Base-by-base conservation (phyloP, 2,113 vertebrate species). In the Trematomus loennbergii region DNA sequence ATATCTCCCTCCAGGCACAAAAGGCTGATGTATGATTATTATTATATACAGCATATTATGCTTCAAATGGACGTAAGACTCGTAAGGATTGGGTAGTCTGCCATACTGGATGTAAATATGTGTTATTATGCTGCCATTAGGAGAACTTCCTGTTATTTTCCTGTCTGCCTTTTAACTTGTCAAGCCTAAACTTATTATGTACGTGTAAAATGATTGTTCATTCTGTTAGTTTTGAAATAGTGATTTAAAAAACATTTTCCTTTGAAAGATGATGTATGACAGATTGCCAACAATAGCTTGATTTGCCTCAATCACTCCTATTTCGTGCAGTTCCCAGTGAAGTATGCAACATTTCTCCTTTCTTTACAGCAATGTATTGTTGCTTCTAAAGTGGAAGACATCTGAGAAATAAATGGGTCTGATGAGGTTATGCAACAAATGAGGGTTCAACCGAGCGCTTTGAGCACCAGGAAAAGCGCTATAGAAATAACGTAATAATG, bases 271-370 rank as follows among this genome's bases (percentile, higher is more conserved):
- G 65, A 87, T 58, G 64, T 81, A 69, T 72, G 75, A 81, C 58
- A 46, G 75, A 70, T 65, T 75, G 75, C 61, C 40, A 29, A 61
- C 60, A 71, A 73, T 75, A 62, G 58, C 68, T 72, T 54, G 68
- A 87, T 84, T 87, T 74, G 59, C 75, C 63, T 82, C 69, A 65
- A 66, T 83, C 72, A 74, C 67, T 49, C 66, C 82, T 72, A 67
- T 82, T 62, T 87, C 72, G 79, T 43, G 64, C 20, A 40, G 66
- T 55, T 29, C 55, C 49, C 53, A 68, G 76, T 72, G 57, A 79
- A 81, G 68, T 72, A 74, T 59, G 66, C 46, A 11, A 29, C 54
- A 15, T 72, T 69, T 83, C 50, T 72, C 61, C 48, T 67, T 84
- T 75, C 45, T 57, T 53, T 82, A 16, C 12, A 52, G 58, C 17